Evolutionary conservation across 2,797 vertebrate species (phyloP), one percentile per base, ranked within the genome.

Genomic region (Anguilla marmorata): DNA sequence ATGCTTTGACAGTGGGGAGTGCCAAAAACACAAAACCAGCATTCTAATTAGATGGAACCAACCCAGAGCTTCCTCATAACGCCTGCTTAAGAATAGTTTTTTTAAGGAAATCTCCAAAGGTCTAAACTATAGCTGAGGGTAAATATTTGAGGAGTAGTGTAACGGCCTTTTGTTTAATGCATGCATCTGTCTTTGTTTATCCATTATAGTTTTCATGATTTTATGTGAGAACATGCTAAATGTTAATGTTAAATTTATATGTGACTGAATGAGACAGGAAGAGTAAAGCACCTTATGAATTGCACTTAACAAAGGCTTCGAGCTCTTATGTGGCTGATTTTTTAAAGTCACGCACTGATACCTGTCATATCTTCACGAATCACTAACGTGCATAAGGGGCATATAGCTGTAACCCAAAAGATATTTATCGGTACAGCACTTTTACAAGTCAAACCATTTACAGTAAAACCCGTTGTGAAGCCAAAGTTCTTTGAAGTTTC

Each of bases 1-100:
- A 89, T 90, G 91, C 76, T 90, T 92, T 91, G 91, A 91, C 91
- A 88, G 89, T 56, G 87, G 89, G 87, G 90, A 93, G 87, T 89
- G 89, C 85, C 87, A 56, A 69, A 91, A 89, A 88, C 45, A 82
- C 84, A 90, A 89, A 66, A 86, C 56, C 76, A 90, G 66, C 2
- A 79, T 76, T 41, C 41, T 80, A 80, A 80, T 80, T 14, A 41
- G 76, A 45, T 80, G 33, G 37, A 80, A 48, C 33, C 33, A 80
- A 19, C 33, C 76, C 33, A 33, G 41, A 80, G 33, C 33, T 41
- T 7, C 76, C 76, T 21, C 33, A 80, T 80, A 14, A 80, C 37
- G 16, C 45, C 14, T 24, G 16, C 4, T 21, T 21, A 41, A 24
- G 92, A 93, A 94, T 93, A 14, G 8, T 16, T 45, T 19, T 33